These are phyloP conservation scores for Myiotriccus ornatus DNA, from an alignment of 2,797 vertebrate genomes.

Conservation along the genomic window DNA sequence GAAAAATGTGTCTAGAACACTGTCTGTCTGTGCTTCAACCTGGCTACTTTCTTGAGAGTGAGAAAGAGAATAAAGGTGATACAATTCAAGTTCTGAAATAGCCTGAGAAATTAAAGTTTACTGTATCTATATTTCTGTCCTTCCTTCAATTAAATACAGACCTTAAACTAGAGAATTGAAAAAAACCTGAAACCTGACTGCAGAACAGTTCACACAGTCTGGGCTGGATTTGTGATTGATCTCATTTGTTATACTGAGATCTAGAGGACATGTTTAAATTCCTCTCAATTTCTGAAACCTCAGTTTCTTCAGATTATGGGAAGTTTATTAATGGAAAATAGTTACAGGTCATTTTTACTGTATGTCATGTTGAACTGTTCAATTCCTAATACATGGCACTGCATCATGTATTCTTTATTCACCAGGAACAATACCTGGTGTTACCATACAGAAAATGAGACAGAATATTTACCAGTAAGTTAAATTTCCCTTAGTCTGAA, in stretches of 20 bases:
- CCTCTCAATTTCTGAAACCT: background rate
- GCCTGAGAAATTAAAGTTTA: background rate
- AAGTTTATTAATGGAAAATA: background rate
- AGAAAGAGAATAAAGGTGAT: background rate
- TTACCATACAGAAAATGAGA: background rate
- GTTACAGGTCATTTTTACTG: background rate
- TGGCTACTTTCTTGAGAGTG: fast-evolving
- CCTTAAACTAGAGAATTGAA: background rate
- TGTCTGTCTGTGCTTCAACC: background rate
- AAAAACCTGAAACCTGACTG: background rate
- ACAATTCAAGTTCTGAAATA: background rate
- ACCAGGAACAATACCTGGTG: background rate
- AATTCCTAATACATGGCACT: background rate
- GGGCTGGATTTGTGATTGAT: background rate
- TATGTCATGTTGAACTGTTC: background rate
- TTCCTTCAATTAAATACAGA: background rate
- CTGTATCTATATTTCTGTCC: background rate
- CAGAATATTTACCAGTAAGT: background rate
- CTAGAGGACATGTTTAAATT: background rate
- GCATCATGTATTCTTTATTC: background rate
- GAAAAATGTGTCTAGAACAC: background rate
- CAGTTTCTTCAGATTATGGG: background rate
- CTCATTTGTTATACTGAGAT: background rate
- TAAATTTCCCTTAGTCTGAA: background rate
- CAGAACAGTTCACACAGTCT: background rate